phyloP scores from a whole-genome alignment of 2,888 invertebrate species.

The Morpho deidamia region DNA sequence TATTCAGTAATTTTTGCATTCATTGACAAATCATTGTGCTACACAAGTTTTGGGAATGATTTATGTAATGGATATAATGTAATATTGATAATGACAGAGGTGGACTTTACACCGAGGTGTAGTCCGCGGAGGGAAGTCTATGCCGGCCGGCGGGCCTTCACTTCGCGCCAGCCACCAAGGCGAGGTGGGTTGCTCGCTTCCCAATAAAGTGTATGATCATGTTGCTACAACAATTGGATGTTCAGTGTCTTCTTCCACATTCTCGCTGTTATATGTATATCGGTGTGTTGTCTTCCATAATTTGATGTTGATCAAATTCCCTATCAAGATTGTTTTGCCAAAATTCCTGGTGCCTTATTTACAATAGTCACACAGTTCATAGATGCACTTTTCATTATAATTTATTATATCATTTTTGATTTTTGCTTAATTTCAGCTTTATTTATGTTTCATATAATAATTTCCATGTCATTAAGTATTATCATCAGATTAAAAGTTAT shows the following conservation, averaged over 20 bases:
- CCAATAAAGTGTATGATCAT: conserved; percentile 37
- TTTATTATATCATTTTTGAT: neutral
- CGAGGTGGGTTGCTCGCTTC: conserved; percentile 73
- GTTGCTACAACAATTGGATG: conserved; percentile 39
- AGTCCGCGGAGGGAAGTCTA: conserved; percentile 82
- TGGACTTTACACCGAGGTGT: conserved; percentile 90
- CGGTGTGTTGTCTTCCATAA: conserved; percentile 38
- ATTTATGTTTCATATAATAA: too few species aligned
- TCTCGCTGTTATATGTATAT: conserved; percentile 31
- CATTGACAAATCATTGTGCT: too few species aligned
- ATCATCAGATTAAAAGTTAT: too few species aligned
- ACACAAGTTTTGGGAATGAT: conserved; percentile 1
- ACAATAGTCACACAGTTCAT: conserved; percentile 27
- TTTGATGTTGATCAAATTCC: conserved; percentile 36
- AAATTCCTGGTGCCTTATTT: conserved; percentile 29
- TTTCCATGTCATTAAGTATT: too few species aligned
- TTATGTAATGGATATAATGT: conserved; percentile 25
- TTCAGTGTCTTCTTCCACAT: conserved; percentile 52
- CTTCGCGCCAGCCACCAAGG: conserved; percentile 62
- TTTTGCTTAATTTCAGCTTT: too few species aligned
- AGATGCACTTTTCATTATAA: conserved; percentile 21
- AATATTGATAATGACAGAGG: conserved; percentile 80
- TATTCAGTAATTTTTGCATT: neutral
- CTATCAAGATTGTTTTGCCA: conserved; percentile 27
- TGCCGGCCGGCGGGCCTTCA: conserved; percentile 71